phyloP scores from a whole-genome alignment of 2,888 invertebrate species.

The Drosophila subquinaria region DNA sequence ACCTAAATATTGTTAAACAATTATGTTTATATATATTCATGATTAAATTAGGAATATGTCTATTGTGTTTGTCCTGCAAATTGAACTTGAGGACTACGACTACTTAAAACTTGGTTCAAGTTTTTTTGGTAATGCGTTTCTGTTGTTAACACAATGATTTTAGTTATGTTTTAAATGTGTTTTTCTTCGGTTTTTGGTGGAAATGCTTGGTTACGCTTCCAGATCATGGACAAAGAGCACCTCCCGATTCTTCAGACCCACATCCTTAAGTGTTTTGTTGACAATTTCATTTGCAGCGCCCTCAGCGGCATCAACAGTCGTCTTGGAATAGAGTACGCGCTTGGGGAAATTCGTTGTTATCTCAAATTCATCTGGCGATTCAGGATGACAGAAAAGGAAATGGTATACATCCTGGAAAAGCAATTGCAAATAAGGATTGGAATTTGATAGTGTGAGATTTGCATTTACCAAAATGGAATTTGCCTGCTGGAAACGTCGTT shows the following conservation, averaged over 20 bases:
- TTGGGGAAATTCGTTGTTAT: constrained; percentile 98
- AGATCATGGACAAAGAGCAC: constrained; percentile 97
- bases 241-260: constrained; percentile 95
- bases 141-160: constrained; percentile 60
- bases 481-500: constrained; percentile 92
- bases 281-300: constrained; percentile 50
- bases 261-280: constrained; percentile 86
- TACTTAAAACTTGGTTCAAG: constrained; percentile 73
- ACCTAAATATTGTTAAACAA: constrained; percentile 73
- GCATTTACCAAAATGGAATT: constrained; percentile 92
- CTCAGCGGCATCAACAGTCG: constrained; percentile 54
- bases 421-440: not conserved
- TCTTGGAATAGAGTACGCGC: constrained; percentile 88
- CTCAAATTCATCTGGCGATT: constrained; percentile 96
- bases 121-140: constrained; percentile 68
- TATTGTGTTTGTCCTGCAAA: constrained; percentile 33
- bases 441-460: not conserved
- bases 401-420: constrained; percentile 94
- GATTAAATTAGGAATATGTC: constrained; percentile 70
- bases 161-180: constrained; percentile 17
- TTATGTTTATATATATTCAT: constrained; percentile 59
- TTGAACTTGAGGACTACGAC: constrained; percentile 48
- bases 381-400: constrained; percentile 97
- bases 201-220: constrained; percentile 88
- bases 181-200: constrained; percentile 22